Evolutionary conservation across 2,888 invertebrate genomes (phyloP), one percentile per base, ranked within the genome.

Genomic region (Eumerus sabulonum): DNA sequence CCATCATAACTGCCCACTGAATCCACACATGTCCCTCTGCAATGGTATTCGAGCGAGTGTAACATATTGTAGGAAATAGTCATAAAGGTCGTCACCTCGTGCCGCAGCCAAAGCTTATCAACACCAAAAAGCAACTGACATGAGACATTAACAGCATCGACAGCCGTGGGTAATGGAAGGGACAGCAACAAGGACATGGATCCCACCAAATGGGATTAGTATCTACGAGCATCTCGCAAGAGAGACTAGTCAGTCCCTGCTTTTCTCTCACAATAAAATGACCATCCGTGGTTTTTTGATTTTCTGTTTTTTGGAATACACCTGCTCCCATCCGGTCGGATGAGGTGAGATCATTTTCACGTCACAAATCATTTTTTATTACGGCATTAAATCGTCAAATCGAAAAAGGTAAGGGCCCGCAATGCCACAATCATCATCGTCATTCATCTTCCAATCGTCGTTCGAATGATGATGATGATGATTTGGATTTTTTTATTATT

Each of bases 341-440:
- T 16, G 38, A 27, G 36, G 13, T 44, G 47, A 54, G 66, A 64
- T 60, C 59, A 59, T 63, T 76, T 63, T 76, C 57, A 57, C 68
- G 57, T 60, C 38, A 56, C 70, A 54, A 70, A 70, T 70, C 76
- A 59, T 70, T 76, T 59, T 70, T 70, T 44, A 59, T 64, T 70
- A 48, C 27, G 19, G 63, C 17, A 19, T 62, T 51, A 38, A 16
- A 38, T 27, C 27, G 51, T 57, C 50, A 56, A 68, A 57, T 47
- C 40, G 35, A 62, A 63, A 27, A 53, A 45, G 13, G 16, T 18
- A 56, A 44, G 3, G 27, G 27, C 4, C 45, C 42, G 14, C 9
- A 40, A 36, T 36, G 35, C 44, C 12, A 60, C 16, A 18, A 18
- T 19, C 27, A 56, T 54, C 63, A 63, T 50, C 60, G 17, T 40